Percentiles rank a stretch among this genome's conserved stretches.
Evolutionary conservation across 1,140 invertebrate species (phyloP).

Genomic region (Drosophila lini): DNA sequence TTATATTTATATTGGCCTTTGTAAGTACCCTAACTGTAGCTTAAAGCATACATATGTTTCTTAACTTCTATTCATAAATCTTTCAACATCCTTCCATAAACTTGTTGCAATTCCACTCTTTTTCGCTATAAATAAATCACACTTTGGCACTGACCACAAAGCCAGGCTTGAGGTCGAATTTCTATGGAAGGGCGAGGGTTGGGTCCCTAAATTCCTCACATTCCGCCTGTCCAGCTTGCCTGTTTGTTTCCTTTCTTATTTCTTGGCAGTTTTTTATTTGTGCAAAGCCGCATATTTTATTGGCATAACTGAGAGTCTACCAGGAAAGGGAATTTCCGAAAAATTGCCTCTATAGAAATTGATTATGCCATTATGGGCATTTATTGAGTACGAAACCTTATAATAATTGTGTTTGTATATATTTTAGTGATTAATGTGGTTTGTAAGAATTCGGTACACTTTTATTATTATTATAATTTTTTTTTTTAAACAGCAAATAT

Average conservation of each 20-base stretch:
- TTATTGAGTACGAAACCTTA: constrained; percentile 1
- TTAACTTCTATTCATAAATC: neutral
- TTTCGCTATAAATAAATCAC: constrained; percentile 69
- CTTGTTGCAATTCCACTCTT: constrained; percentile 50
- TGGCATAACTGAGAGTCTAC: constrained; percentile 23
- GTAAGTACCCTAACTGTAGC: neutral
- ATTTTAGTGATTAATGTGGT: neutral
- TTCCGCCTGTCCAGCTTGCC: constrained; percentile 30
- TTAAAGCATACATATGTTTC: neutral
- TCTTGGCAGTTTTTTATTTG: neutral
- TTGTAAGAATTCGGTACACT: neutral
- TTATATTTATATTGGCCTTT: too few species aligned
- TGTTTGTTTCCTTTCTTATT: constrained; percentile 37
- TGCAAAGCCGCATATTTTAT: neutral
- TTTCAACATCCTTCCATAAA: constrained; percentile 11
- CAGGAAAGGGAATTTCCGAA: constrained; percentile 38
- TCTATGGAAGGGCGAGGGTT: constrained; percentile 62
- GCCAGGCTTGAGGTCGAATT: constrained; percentile 34
- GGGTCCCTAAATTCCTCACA: constrained; percentile 29
- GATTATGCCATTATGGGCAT: constrained; percentile 40
- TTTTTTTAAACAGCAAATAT: too few species aligned
- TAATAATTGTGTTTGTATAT: constrained; percentile 2
- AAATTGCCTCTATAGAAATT: constrained; percentile 5
- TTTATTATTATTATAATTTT: too few species aligned
- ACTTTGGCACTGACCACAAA: constrained; percentile 36